Conservation (phyloP, 2,797 vertebrate species). For the Crenichthys baileyi region DNA sequence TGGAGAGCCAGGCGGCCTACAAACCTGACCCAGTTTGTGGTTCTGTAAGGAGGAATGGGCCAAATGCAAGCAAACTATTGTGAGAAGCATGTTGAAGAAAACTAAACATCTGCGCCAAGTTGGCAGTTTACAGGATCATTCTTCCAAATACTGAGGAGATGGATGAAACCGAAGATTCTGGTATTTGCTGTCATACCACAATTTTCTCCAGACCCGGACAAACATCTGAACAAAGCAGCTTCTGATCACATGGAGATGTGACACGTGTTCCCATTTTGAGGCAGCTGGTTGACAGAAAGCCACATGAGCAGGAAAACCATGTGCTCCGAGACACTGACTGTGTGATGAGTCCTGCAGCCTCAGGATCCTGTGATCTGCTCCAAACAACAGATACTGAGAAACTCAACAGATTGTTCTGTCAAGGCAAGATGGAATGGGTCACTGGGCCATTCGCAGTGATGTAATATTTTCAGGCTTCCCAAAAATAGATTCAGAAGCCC, state of each 20-base stretch:
- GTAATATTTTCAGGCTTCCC: background rate
- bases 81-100: too few relatives aligned
- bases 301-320: background rate
- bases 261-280: background rate
- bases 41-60: too few relatives aligned
- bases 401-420: background rate
- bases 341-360: constrained; percentile 25
- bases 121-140: too few relatives aligned
- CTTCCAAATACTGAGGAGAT: too few relatives aligned
- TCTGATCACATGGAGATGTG: background rate
- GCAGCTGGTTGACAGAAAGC: background rate
- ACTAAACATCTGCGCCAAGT: too few relatives aligned
- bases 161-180: too few relatives aligned
- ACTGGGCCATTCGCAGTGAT: background rate
- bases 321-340: background rate
- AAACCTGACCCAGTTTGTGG: too few relatives aligned
- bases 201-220: too few relatives aligned
- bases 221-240: background rate
- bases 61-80: too few relatives aligned
- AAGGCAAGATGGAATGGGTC: background rate
- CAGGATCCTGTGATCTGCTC: background rate
- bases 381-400: background rate
- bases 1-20: too few relatives aligned
- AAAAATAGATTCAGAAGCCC: constrained; percentile 11
- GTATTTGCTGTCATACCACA: too few relatives aligned